Base-by-base conservation (phyloP, 2,888 invertebrate species). In the Papilio gigon region DNA sequence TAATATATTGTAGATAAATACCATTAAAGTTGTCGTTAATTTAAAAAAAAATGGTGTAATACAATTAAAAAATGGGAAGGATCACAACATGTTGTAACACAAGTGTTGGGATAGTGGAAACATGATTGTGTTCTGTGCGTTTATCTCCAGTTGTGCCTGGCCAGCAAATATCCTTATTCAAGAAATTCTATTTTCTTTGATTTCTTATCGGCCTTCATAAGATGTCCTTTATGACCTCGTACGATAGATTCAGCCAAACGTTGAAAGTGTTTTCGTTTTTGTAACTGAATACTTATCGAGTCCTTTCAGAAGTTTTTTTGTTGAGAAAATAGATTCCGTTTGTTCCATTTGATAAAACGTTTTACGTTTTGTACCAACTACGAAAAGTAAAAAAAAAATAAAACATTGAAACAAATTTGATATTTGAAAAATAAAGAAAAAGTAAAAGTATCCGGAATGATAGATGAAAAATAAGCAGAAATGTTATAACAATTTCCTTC, bases 241-340 rank as follows among this genome's bases (percentile, higher is more conserved):
- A 40, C 25, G 22, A 60, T 60, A 14, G 60, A 25, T 60, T 60
- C 60, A 60, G 25, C 4, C 60, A 40, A 40, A 60, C 60, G 25
- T 40, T 40, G 60, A 40, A 60, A 60, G 60, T 60, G 60, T 40
- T 60, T 60, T 60, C 60, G 37, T 60, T 60, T 60, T 22, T 40
- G 40, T 60, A 60, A 60, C 60, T 37, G 60, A 60, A 60, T 60
- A 40, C 40, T 40, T 60, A 60, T 40, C 40, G 40, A 40, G 20
- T 22, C 12, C 14, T 22, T 59, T 33, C 12, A 22, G 22, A 35
- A 20, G 58, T 14, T 53, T 59, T 59, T 35, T 35, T 35, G 8
- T n/a, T 44, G 0, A 9, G 14, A 6, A 59, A 35, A 37, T 37
- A 37, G 59, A 35, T 22, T 37, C 1, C 6, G 35, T 59, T 35